A percentile compares a stretch with the other conserved stretches of the same genome.
Conservation (phyloP, 2,888 invertebrate genomes). For the Ophion ellenae region DNA sequence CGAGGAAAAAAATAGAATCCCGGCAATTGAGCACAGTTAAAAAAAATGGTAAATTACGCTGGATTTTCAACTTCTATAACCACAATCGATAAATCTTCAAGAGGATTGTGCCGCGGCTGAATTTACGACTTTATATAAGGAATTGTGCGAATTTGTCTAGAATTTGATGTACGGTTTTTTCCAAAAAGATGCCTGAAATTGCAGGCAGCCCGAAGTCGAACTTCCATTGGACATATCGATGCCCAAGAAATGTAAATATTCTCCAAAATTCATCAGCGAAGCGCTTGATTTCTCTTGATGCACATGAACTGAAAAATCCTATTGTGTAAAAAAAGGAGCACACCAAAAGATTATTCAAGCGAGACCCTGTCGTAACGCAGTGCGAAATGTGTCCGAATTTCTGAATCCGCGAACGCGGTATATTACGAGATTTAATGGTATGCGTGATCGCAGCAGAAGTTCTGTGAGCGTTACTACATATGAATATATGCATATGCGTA, state of each 20-base stretch:
- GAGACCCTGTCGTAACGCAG: background rate
- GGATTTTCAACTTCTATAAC: no score
- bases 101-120: no score
- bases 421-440: conserved; percentile 52
- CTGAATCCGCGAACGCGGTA: conserved; percentile 3
- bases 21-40: no score
- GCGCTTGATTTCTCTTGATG: background rate
- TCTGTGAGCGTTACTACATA: conserved; percentile 11
- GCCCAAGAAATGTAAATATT: background rate
- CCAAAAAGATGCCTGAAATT: background rate
- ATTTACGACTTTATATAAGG: no score
- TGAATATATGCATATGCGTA: conserved; percentile 20
- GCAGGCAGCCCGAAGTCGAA: background rate
- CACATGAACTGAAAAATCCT: background rate
- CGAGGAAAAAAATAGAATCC: no score
- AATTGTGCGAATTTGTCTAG: no score
- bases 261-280: background rate
- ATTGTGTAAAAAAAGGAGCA: background rate
- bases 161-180: background rate
- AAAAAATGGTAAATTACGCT: no score
- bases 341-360: background rate
- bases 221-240: background rate
- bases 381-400: conserved; percentile 29
- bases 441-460: conserved; percentile 51
- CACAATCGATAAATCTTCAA: no score